These are phyloP conservation scores for Entomobrya proxima DNA, from an alignment of 2,888 invertebrate genomes.

Conservation along the genomic window DNA sequence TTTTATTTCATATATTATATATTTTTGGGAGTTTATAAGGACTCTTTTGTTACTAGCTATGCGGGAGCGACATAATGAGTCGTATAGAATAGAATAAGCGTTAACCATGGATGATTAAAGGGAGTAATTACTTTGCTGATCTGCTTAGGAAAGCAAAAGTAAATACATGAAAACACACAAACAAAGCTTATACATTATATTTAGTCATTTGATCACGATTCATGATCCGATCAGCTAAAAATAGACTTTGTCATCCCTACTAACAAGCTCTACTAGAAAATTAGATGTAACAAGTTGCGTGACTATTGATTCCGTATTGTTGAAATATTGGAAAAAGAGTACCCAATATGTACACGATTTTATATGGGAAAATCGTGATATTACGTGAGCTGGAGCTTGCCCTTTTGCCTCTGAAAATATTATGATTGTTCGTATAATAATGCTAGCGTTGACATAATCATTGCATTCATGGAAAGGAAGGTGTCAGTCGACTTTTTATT, in stretches of 20 bases:
- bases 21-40: too few species aligned
- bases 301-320: slow-evolving; percentile 9
- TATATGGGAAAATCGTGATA: slow-evolving; percentile 24
- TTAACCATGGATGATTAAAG: too few species aligned
- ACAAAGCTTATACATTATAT: neutral
- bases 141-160: too few species aligned
- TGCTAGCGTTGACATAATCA: slow-evolving; percentile 37
- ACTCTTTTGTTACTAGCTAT: too few species aligned
- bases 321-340: slow-evolving; percentile 1
- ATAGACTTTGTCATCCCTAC: slow-evolving; percentile 17
- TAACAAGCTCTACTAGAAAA: neutral
- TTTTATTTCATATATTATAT: too few species aligned
- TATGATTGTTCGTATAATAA: slow-evolving; percentile 5
- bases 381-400: slow-evolving; percentile 22
- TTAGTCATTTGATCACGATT: neutral
- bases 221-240: slow-evolving; percentile 14
- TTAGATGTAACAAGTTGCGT: neutral
- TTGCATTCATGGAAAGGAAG: slow-evolving; percentile 32
- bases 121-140: too few species aligned
- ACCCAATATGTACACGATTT: slow-evolving; percentile 14
- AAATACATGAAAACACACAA: neutral
- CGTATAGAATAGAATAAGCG: too few species aligned
- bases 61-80: too few species aligned
- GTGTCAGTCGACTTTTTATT: slow-evolving; percentile 35
- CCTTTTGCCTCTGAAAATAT: neutral